A percentile compares a stretch with the other conserved stretches of the same genome.
phyloP scores from a whole-genome alignment of 2,113 vertebrate genomes.

The Oreochromis aureus region DNA sequence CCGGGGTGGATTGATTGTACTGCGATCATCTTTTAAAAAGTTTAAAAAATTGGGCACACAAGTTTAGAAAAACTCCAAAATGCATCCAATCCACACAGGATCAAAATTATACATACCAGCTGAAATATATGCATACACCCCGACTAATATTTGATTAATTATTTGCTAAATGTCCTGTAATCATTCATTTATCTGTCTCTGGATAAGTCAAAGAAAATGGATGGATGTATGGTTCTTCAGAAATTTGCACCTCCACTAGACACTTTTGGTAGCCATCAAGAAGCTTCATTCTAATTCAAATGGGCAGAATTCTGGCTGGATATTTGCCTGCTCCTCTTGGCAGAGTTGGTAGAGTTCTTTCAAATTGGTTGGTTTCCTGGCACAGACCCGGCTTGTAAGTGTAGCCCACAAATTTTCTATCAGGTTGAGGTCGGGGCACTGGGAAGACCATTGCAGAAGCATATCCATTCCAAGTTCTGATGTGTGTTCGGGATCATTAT shows the following conservation, averaged over 20 bases:
- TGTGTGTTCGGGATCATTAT: not conserved
- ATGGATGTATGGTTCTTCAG: not conserved
- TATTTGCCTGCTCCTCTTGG: not conserved
- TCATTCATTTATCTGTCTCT: accelerated
- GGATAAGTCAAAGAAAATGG: not conserved
- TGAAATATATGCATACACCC: not conserved
- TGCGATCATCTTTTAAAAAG: not conserved
- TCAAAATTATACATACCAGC: not conserved
- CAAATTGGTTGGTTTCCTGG: not conserved
- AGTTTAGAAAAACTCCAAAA: not conserved
- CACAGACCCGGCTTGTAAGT: not conserved
- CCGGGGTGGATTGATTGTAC: not conserved
- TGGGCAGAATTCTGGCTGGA: not conserved
- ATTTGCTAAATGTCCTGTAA: not conserved
- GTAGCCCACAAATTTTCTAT: not conserved
- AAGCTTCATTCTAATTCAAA: not conserved
- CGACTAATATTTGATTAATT: not conserved
- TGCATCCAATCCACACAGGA: not conserved
- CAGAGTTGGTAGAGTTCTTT: not conserved
- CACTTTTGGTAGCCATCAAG: not conserved
- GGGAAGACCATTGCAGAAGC: not conserved
- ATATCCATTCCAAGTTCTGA: not conserved
- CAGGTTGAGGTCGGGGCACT: not conserved
- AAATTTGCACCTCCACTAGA: not conserved
- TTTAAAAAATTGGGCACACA: not conserved